These are phyloP conservation scores for Liasis olivaceus DNA, from an alignment of 2,797 vertebrate genomes.

Conservation along the genomic window DNA sequence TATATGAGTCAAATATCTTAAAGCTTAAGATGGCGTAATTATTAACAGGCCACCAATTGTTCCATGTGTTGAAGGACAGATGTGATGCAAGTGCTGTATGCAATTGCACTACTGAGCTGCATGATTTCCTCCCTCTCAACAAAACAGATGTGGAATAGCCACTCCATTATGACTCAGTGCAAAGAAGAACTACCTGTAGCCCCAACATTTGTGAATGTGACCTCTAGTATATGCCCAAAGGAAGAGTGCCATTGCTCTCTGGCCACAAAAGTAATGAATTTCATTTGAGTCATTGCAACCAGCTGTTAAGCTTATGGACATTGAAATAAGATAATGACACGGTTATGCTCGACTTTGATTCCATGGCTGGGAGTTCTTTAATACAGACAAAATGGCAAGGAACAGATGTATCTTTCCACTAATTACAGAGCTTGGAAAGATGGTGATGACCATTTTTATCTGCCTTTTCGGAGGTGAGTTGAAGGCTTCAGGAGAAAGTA, in stretches of 20 bases:
- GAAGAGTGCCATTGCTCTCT: not conserved
- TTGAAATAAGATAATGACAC: not conserved
- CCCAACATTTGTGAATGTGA: too few species aligned
- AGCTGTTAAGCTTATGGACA: not conserved
- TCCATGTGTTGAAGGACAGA: too few species aligned
- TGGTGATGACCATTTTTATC: conserved; percentile 48
- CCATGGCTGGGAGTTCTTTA: not conserved
- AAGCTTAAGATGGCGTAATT: not conserved
- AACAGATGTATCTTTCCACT: conserved; percentile 61
- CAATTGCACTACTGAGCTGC: too few species aligned
- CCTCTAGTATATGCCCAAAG: too few species aligned
- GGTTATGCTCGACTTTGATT: not conserved
- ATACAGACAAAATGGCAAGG: conserved; percentile 50
- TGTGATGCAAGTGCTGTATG: too few species aligned
- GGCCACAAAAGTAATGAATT: not conserved
- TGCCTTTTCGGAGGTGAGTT: conserved; percentile 52
- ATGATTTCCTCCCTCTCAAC: too few species aligned
- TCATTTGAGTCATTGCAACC: not conserved
- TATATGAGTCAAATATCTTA: not conserved
- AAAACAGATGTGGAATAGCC: too few species aligned
- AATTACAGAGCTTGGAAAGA: conserved; percentile 40
- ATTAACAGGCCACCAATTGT: too few species aligned
- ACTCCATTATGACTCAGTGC: too few species aligned
- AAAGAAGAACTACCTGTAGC: too few species aligned
- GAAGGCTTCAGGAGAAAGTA: conserved; percentile 25